Percentiles rank a stretch among this genome's conserved stretches.
phyloP scores from a whole-genome alignment of 2,888 invertebrate species.

The Iselma pallidipennis region DNA sequence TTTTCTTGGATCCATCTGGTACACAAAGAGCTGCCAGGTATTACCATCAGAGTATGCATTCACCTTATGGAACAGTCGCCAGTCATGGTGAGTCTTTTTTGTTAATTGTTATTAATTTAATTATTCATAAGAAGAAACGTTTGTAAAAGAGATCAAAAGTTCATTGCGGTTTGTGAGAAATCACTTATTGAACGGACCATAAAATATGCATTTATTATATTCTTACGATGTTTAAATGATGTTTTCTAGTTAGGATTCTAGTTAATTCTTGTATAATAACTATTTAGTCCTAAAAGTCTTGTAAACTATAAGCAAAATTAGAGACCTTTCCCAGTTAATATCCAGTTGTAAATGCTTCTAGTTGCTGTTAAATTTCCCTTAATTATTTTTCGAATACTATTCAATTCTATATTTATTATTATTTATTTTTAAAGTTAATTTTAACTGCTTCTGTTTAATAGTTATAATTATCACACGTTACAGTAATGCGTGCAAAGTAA shows the following conservation, averaged over 20 bases:
- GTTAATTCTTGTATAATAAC: neutral
- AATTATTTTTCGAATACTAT: neutral
- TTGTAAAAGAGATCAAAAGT: neutral
- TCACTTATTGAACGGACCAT: neutral
- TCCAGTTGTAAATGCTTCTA: too few relatives aligned
- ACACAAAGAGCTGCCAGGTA: constrained; percentile 55
- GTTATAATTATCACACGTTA: too few relatives aligned
- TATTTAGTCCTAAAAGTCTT: neutral
- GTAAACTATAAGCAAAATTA: too few relatives aligned
- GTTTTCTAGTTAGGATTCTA: neutral
- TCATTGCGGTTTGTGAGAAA: neutral
- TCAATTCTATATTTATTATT: too few relatives aligned
- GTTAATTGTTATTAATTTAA: constrained; percentile 32
- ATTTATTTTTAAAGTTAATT: too few relatives aligned
- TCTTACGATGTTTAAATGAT: neutral
- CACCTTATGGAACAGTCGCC: constrained; percentile 55
- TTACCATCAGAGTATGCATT: constrained; percentile 59
- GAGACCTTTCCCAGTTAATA: neutral
- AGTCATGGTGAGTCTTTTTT: constrained; percentile 53
- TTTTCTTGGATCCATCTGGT: constrained; percentile 56
- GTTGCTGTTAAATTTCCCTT: neutral
- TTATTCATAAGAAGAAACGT: constrained; percentile 23
- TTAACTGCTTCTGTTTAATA: too few relatives aligned
- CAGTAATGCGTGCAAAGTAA: too few relatives aligned
- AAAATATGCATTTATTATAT: neutral